phyloP scores from a whole-genome alignment of 2,888 invertebrate species.

The Mongoloraphidia duomilia region DNA sequence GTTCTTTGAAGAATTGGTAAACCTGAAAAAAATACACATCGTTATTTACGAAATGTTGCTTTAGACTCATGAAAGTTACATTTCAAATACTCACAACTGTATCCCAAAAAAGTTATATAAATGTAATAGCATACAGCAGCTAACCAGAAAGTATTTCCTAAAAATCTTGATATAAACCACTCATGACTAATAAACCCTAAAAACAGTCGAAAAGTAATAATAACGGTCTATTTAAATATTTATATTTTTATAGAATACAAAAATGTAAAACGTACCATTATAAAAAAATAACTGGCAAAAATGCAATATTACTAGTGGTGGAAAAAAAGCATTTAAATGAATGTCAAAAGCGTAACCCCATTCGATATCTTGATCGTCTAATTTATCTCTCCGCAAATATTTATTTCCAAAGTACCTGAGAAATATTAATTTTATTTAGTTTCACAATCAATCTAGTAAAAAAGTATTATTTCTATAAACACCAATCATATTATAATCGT shows the following conservation, averaged over 20 bases:
- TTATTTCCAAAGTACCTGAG: constrained; percentile 70
- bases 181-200: constrained; percentile 63
- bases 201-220: constrained; percentile 21
- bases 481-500: constrained; percentile 17
- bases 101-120: constrained; percentile 95
- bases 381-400: constrained; percentile 51
- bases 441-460: constrained; percentile 3
- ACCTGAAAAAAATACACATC: constrained; percentile 40
- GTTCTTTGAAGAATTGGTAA: constrained; percentile 77
- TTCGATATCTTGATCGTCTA: constrained; percentile 68
- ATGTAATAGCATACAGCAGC: constrained; percentile 82
- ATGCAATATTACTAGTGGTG: constrained; percentile 86
- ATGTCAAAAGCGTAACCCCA: constrained; percentile 99
- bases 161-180: constrained; percentile 63
- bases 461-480: neutral
- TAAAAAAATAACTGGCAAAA: constrained; percentile 83
- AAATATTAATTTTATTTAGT: constrained; percentile 16
- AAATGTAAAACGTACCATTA: constrained; percentile 39
- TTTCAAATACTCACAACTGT: constrained; percentile 58
- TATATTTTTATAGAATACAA: constrained; percentile 3
- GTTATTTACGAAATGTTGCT: neutral
- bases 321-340: constrained; percentile 96
- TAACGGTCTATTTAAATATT: constrained; percentile 1
- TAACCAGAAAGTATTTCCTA: constrained; percentile 91
- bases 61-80: neutral